These are phyloP conservation scores for Vultur gryphus DNA, from an alignment of 2,797 vertebrate species.

Conservation along the genomic window DNA sequence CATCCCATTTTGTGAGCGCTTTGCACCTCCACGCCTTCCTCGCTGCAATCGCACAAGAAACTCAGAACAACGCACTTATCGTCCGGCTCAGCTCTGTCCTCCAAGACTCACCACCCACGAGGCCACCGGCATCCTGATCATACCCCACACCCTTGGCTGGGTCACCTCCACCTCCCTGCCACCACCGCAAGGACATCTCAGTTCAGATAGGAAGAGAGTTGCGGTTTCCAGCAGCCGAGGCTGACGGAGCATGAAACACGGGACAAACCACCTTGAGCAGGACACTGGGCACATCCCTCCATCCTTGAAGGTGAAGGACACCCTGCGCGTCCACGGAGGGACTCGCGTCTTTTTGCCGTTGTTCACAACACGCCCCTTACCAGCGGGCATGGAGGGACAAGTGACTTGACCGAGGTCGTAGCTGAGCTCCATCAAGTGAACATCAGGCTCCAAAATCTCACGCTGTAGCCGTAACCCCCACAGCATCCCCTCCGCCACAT, in stretches of 20 bases:
- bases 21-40: neutral
- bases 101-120: neutral
- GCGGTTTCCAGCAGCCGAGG: neutral
- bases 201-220: neutral
- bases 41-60: neutral
- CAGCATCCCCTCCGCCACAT: neutral
- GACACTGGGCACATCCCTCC: neutral
- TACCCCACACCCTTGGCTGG: fast-evolving
- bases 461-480: fast-evolving
- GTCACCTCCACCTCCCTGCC: neutral
- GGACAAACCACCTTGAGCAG: neutral
- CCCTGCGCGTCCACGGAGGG: neutral
- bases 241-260: fast-evolving
- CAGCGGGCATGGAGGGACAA: fast-evolving
- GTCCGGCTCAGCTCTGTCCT: neutral
- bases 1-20: neutral
- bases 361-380: neutral
- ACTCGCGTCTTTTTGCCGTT: fast-evolving
- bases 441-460: neutral
- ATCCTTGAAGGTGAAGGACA: neutral
- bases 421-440: neutral
- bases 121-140: neutral
- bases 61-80: fast-evolving
- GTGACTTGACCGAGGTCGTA: neutral
- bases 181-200: neutral